phyloP scores from a whole-genome alignment of 2,888 invertebrate species.

The Leptinotarsa tumamoca region DNA sequence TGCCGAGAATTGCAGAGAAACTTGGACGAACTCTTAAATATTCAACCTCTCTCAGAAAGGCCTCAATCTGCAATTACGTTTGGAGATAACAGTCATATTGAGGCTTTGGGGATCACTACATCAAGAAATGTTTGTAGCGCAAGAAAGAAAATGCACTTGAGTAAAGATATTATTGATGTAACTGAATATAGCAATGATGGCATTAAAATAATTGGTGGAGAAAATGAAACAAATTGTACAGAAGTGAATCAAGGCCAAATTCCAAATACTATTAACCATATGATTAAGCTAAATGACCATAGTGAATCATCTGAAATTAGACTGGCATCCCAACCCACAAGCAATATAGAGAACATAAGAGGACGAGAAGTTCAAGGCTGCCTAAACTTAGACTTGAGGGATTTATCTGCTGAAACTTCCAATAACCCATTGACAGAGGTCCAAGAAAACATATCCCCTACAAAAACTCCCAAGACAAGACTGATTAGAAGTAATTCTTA shows the following conservation, averaged over 20 bases:
- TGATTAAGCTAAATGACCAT: constrained; percentile 26
- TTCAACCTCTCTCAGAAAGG: constrained; percentile 42
- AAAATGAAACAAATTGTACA: constrained; percentile 22
- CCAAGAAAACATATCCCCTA: constrained; percentile 23
- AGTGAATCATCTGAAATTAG: constrained; percentile 28
- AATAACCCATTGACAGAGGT: background rate
- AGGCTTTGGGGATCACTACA: constrained; percentile 45
- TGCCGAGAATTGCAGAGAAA: constrained; percentile 64
- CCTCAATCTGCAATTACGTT: constrained; percentile 40
- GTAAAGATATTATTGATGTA: constrained; percentile 57
- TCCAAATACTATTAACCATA: constrained; percentile 14
- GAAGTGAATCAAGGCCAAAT: constrained; percentile 33
- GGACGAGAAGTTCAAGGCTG: background rate
- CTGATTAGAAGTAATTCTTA: constrained; percentile 83
- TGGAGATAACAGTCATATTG: constrained; percentile 44
- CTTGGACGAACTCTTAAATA: constrained; percentile 50
- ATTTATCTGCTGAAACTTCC: constrained; percentile 7
- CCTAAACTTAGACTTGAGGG: constrained; percentile 21
- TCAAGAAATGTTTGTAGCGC: constrained; percentile 25
- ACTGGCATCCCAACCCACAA: constrained; percentile 27
- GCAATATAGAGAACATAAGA: constrained; percentile 18
- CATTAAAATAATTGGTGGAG: constrained; percentile 46
- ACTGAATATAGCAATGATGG: constrained; percentile 55
- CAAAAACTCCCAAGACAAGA: constrained; percentile 62
- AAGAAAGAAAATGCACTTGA: constrained; percentile 50